phyloP scores from a whole-genome alignment of 2,888 invertebrate genomes.

The Agonopterix arenella region DNA sequence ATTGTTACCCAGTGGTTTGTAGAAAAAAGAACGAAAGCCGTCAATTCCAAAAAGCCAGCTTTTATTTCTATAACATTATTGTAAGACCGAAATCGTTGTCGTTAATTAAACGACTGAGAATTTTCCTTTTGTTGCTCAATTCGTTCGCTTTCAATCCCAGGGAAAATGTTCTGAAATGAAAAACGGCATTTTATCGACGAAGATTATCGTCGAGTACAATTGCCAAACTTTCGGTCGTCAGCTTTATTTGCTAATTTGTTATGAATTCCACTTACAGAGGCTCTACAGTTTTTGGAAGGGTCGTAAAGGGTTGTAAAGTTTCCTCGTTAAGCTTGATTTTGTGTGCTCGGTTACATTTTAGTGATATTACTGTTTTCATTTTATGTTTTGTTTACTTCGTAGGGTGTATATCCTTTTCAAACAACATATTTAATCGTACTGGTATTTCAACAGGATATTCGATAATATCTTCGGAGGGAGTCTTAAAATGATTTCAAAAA shows the following conservation, averaged over 20 bases:
- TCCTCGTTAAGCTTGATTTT: conserved; percentile 26
- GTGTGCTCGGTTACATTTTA: conserved; percentile 11
- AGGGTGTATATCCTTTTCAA: conserved; percentile 2
- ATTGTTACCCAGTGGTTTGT: conserved; percentile 22
- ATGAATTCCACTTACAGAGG: conserved; percentile 23
- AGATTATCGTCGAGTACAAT: conserved; percentile 26
- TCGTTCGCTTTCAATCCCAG: conserved; percentile 14
- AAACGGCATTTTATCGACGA: conserved; percentile 19
- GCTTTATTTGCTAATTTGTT: conserved; percentile 32
- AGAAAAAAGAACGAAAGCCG: conserved; percentile 2
- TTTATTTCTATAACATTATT: conserved; percentile 1
- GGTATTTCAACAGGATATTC: conserved; percentile 1
- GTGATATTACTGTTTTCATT: conserved; percentile 11
- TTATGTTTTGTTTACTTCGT: conserved; percentile 10
- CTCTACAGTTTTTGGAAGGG: conserved; percentile 16
- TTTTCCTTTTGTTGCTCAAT: conserved; percentile 3
- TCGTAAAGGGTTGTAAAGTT: conserved; percentile 22
- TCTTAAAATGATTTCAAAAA: conserved; percentile 9
- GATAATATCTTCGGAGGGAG: neutral
- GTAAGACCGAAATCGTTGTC: neutral
- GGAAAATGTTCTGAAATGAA: conserved; percentile 19
- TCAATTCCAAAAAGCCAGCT: conserved; percentile 1
- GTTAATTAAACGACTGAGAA: conserved; percentile 2
- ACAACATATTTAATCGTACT: conserved; percentile 6
- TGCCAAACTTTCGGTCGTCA: conserved; percentile 21